Evolutionary conservation across 2,797 vertebrate species (phyloP).

Genomic region (Lates japonicus): DNA sequence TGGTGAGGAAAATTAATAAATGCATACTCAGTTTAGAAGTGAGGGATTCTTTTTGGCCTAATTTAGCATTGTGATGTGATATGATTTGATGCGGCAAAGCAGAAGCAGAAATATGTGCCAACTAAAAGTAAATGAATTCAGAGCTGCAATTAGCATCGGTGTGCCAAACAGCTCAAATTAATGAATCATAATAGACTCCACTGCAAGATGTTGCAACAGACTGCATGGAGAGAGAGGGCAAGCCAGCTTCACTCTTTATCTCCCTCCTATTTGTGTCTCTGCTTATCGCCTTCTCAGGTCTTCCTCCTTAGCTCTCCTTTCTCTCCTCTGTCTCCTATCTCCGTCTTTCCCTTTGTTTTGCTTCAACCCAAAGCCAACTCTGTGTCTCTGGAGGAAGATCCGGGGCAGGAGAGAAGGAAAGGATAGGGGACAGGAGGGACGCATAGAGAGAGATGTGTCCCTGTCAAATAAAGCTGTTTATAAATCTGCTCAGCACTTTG

Average conservation of each 20-base stretch:
- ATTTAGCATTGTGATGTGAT: constrained; percentile 41
- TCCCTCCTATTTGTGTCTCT: constrained; percentile 17
- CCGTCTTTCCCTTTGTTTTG: constrained; percentile 20
- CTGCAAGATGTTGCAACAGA: constrained; percentile 41
- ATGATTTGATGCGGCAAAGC: constrained; percentile 45
- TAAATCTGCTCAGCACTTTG: constrained; percentile 42
- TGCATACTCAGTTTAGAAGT: not conserved
- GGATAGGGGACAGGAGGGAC: not conserved
- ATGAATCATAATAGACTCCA: constrained; percentile 59
- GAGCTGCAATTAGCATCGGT: constrained; percentile 50
- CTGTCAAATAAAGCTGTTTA: constrained; percentile 48
- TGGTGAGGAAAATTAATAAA: constrained; percentile 6
- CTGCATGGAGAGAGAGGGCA: not conserved
- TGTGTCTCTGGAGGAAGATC: constrained; percentile 16
- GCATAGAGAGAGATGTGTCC: constrained; percentile 20
- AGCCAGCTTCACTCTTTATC: constrained; percentile 36
- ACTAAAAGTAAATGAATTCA: constrained; percentile 61
- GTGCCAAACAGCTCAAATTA: constrained; percentile 58
- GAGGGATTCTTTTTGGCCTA: constrained; percentile 25
- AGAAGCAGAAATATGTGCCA: constrained; percentile 35
- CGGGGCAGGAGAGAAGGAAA: constrained; percentile 8
- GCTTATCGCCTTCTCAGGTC: constrained; percentile 32
- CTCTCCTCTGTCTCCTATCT: constrained; percentile 2
- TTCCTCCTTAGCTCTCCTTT: not conserved
- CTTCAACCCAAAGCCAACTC: constrained; percentile 14